phyloP scores from a whole-genome alignment of 2,113 vertebrate genomes.

The Nibea coibor region DNA sequence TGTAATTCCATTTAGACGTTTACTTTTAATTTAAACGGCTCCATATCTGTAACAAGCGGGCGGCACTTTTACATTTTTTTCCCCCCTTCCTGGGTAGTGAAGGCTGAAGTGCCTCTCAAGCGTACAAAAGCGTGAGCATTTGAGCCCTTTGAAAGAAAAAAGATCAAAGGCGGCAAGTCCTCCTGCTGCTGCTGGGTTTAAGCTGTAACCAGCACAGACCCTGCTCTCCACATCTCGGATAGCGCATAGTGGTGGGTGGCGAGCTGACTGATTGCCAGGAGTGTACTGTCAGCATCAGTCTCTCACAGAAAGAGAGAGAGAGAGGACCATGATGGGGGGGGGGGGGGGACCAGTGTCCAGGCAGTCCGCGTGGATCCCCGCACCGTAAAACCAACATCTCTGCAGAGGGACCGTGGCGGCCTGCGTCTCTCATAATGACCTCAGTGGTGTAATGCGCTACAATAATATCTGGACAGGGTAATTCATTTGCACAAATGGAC shows the following conservation, averaged over 20 bases:
- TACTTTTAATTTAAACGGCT: slow-evolving; percentile 55
- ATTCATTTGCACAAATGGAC: slow-evolving; percentile 75
- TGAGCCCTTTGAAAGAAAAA: slow-evolving; percentile 81
- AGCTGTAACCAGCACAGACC: slow-evolving; percentile 70
- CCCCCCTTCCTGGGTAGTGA: slow-evolving; percentile 57
- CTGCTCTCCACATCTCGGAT: slow-evolving; percentile 75
- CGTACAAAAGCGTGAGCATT: slow-evolving; percentile 76
- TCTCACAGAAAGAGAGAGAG: slow-evolving; percentile 34
- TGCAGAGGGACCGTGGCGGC: slow-evolving; percentile 38
- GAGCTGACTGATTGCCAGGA: slow-evolving; percentile 83
- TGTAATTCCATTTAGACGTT: slow-evolving; percentile 52
- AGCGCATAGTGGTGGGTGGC: slow-evolving; percentile 83
- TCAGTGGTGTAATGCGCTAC: slow-evolving; percentile 65
- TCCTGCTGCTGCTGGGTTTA: slow-evolving; percentile 76
- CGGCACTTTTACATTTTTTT: slow-evolving; percentile 52
- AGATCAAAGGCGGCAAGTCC: slow-evolving; percentile 81
- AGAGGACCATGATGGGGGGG: slow-evolving; percentile 62
- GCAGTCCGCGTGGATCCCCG: slow-evolving; percentile 47
- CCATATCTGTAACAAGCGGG: slow-evolving; percentile 70
- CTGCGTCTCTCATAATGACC: slow-evolving; percentile 62
- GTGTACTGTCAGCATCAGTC: slow-evolving; percentile 77
- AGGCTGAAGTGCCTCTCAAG: slow-evolving; percentile 77
- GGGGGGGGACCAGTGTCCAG: slow-evolving; percentile 53
- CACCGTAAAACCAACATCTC: slow-evolving; percentile 45
- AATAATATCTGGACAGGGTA: slow-evolving; percentile 66